These are phyloP conservation scores for Neolamprologus multifasciatus DNA, from an alignment of 2,797 vertebrate genomes.

Conservation along the genomic window DNA sequence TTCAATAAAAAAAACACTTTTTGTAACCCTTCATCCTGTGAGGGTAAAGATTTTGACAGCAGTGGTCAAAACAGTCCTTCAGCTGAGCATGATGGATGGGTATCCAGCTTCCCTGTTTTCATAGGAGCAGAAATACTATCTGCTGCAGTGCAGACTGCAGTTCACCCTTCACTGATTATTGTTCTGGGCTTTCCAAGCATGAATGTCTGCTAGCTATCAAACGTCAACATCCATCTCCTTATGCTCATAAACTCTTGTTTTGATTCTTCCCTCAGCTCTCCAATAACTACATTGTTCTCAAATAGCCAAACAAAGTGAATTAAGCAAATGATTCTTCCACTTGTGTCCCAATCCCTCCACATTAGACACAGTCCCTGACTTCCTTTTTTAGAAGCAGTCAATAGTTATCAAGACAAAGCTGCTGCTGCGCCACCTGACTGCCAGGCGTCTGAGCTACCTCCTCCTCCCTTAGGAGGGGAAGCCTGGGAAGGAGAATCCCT, in stretches of 20 bases:
- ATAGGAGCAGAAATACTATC: neutral
- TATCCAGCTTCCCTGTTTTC: neutral
- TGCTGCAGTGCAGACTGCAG: neutral
- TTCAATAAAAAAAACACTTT: neutral
- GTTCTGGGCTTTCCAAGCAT: constrained; percentile 13
- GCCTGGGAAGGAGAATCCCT: constrained; percentile 67
- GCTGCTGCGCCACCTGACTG: constrained; percentile 9
- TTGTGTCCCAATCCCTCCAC: neutral
- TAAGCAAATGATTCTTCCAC: neutral
- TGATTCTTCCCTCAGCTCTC: neutral
- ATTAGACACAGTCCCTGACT: constrained; percentile 1
- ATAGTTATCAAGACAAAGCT: constrained; percentile 44
- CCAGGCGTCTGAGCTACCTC: constrained; percentile 9
- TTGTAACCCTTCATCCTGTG: neutral
- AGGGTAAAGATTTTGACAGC: constrained; percentile 7
- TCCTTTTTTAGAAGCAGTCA: constrained; percentile 55
- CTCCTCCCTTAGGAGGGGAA: constrained; percentile 32
- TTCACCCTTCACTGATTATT: constrained; percentile 28
- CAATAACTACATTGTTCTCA: fast-evolving
- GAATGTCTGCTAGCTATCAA: constrained; percentile 33
- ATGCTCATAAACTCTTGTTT: neutral
- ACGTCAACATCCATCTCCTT: constrained; percentile 42
- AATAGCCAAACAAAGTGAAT: neutral
- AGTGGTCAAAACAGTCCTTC: constrained; percentile 7
- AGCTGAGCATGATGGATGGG: neutral